Percentiles rank a stretch among this genome's conserved stretches.
phyloP scores from a whole-genome alignment of 1,140 invertebrate species.

The Heliothis subflexa region DNA sequence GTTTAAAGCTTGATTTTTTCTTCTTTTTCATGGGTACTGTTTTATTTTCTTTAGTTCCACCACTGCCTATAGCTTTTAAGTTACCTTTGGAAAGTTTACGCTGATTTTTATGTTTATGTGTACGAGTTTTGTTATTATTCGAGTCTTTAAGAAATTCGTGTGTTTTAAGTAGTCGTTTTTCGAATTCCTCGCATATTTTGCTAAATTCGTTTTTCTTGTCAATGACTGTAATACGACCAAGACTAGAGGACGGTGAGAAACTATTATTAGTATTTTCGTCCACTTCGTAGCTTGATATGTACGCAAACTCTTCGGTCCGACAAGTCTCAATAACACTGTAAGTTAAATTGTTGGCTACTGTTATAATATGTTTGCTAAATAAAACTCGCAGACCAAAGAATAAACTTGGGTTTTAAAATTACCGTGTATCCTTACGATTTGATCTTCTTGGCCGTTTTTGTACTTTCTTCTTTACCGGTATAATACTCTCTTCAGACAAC shows the following conservation, averaged over 20 bases:
- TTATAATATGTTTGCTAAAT: neutral
- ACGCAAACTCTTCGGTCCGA: conserved; percentile 74
- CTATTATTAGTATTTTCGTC: conserved; percentile 59
- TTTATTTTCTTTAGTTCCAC: neutral
- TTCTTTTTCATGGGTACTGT: neutral
- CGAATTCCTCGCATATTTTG: conserved; percentile 51
- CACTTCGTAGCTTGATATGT: conserved; percentile 68
- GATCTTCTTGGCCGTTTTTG: conserved; percentile 45
- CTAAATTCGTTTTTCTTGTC: conserved; percentile 65
- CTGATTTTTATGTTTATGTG: conserved; percentile 18
- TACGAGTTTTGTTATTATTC: conserved; percentile 35
- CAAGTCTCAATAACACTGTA: conserved; percentile 74
- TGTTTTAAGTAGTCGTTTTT: conserved; percentile 43
- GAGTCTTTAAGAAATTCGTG: conserved; percentile 21
- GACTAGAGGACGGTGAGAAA: conserved; percentile 70
- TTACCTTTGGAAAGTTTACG: conserved; percentile 23
- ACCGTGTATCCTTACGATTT: conserved; percentile 65
- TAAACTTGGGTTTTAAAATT: conserved; percentile 30
- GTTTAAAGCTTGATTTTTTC: neutral
- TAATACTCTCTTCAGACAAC: conserved; percentile 65
- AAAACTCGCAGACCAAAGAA: neutral
- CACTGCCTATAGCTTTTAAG: neutral
- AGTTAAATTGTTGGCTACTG: conserved; percentile 49
- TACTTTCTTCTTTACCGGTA: conserved; percentile 57
- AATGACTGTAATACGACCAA: conserved; percentile 77